Evolutionary conservation across 2,888 invertebrate species (phyloP), one percentile per base, ranked within the genome.

Genomic region (Xanthorhoe spadicearia): DNA sequence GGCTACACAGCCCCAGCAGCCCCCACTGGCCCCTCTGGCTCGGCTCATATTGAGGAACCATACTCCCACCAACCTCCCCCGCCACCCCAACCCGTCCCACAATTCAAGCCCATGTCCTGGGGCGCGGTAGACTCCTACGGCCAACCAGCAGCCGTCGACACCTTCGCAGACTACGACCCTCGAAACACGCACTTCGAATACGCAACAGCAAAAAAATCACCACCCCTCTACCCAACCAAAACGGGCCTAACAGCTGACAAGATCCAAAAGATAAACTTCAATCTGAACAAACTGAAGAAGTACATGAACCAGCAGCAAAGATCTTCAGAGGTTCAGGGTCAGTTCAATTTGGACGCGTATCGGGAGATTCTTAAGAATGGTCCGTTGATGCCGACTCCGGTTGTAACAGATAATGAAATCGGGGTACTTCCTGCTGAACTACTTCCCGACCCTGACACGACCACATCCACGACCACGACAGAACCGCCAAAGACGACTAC

Each of bases 61-160:
- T 61, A 72, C 8, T 5, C 78, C 0, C 79, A 85, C 61, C 87
- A 89, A 70, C 87, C 88, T 8, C 89, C 93, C 0, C 89, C 91
- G 0, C 88, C 87, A 0, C 84, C 85, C 0, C 87, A 86, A 70
- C 76, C 84, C 0, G 66, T 80, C 10, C 89, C 87, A 0, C 76
- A 83, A 0, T 90, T 87, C 77, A 88, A 82, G 64, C 90, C 89
- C 1, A 88, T 86, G 88, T 18, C 82, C 0, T 93, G 92, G 92
- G 87, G 83, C 53, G 87, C 89, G 2, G 84, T 92, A 0, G 86
- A 92, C 70, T 92, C 93, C 1, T 93, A 93, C 73, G 93, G 92
- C 5, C 88, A 88, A 74, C 92, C 93, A 0, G 92, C 89, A 1
- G 80, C 84, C 51, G 69, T 76, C 0, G 90, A 93, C 13, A 76